Percentiles rank a stretch among this genome's conserved stretches.
Conservation (phyloP, 2,888 invertebrate species). For the Glaucopsyche alexis region DNA sequence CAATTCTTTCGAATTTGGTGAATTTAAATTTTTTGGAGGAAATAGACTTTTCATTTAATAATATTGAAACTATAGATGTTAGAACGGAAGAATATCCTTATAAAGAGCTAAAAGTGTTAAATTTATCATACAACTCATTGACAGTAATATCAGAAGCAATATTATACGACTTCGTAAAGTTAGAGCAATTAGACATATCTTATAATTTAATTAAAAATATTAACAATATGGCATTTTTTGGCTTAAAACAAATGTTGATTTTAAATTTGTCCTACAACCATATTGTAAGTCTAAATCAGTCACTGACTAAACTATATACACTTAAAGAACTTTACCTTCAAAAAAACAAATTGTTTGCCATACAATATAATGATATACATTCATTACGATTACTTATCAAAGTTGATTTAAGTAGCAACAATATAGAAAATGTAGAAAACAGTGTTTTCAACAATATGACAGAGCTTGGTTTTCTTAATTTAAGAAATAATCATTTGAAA, state of each 20-base stretch:
- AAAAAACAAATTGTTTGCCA: slow-evolving; percentile 48
- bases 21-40: neutral
- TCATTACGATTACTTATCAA: slow-evolving; percentile 21
- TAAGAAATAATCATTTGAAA: slow-evolving; percentile 10
- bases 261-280: neutral
- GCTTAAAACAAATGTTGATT: neutral
- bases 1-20: neutral
- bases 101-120: neutral
- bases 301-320: slow-evolving; percentile 45
- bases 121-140: neutral
- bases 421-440: slow-evolving; percentile 45
- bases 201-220: neutral
- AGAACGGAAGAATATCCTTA: neutral
- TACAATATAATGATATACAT: slow-evolving; percentile 44
- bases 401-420: slow-evolving; percentile 52
- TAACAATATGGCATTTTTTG: neutral
- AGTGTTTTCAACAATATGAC: slow-evolving; percentile 28
- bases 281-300: neutral
- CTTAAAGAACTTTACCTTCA: slow-evolving; percentile 51
- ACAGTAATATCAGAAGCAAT: neutral
- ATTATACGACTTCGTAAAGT: neutral
- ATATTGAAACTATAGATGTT: neutral
- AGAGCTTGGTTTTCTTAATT: neutral
- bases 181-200: neutral
- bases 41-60: neutral